Percentiles rank a stretch among this genome's conserved stretches.
Evolutionary conservation across 2,888 invertebrate genomes (phyloP).

Genomic region (Brassicogethes aeneus): DNA sequence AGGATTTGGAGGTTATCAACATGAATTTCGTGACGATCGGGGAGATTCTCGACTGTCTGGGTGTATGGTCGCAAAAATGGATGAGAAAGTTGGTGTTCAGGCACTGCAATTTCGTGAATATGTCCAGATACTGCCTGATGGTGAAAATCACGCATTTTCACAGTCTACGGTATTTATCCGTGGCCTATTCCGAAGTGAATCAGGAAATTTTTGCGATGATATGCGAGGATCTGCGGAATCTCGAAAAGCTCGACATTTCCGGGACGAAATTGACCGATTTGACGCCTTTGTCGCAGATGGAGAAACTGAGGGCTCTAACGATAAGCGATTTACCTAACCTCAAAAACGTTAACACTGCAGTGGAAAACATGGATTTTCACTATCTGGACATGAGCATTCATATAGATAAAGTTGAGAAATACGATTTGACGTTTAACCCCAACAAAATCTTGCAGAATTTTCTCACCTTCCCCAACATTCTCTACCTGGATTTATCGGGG

Average conservation of each 20-base stretch:
- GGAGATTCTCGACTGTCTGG: conserved; percentile 44
- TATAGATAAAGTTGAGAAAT: conserved; percentile 28
- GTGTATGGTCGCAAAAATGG: conserved; percentile 56
- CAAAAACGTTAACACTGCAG: not conserved
- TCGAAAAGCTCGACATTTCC: conserved; percentile 59
- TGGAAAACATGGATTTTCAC: conserved; percentile 15
- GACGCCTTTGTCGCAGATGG: conserved; percentile 47
- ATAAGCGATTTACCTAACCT: not conserved
- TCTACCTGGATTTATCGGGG: conserved; percentile 56
- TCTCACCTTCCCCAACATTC: conserved; percentile 45
- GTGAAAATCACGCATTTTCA: conserved; percentile 53
- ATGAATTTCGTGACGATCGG: not conserved
- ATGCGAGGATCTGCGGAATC: conserved; percentile 52
- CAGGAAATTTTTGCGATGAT: conserved; percentile 55
- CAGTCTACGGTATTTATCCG: conserved; percentile 51
- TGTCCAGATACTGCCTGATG: conserved; percentile 40
- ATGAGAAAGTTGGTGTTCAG: conserved; percentile 52
- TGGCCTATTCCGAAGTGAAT: conserved; percentile 61
- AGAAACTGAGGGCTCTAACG: not conserved
- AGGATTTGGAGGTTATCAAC: not conserved
- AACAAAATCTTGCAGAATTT: conserved; percentile 37
- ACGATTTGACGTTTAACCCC: conserved; percentile 16
- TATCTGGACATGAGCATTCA: conserved; percentile 35
- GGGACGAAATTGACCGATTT: conserved; percentile 54
- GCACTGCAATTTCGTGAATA: conserved; percentile 51